Conservation (phyloP, 2,797 vertebrate genomes). For the Perodicticus potto region DNA sequence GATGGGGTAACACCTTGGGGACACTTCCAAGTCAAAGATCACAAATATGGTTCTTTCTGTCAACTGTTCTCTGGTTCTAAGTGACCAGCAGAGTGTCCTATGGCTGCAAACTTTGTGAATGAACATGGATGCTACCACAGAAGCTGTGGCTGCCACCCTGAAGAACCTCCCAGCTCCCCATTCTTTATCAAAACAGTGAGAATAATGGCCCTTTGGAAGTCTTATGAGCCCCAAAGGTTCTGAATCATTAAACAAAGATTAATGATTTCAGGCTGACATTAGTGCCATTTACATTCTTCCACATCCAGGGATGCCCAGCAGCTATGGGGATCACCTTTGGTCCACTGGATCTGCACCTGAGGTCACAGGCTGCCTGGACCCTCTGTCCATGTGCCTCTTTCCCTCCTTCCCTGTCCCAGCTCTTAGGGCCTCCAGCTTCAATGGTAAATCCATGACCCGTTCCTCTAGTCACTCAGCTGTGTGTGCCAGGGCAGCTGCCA, state of each 20-base stretch:
- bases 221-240: not conserved
- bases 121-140: not conserved
- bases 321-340: not conserved
- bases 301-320: too few relatives aligned
- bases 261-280: not conserved
- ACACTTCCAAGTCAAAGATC: not conserved
- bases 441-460: not conserved
- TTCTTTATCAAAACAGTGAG: not conserved
- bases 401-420: not conserved
- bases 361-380: not conserved
- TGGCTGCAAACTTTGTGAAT: not conserved
- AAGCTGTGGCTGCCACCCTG: not conserved
- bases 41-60: not conserved
- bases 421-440: not conserved
- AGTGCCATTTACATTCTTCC: not conserved
- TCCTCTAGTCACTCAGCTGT: not conserved
- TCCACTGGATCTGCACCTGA: not conserved
- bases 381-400: not conserved
- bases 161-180: too few relatives aligned
- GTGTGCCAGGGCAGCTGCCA: not conserved
- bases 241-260: slow-evolving; percentile 1
- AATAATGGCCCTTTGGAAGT: not conserved
- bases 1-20: not conserved
- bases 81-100: not conserved
- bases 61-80: not conserved